Evolutionary conservation across 2,888 invertebrate species (phyloP), one percentile per base, ranked within the genome.

Genomic region (Metacarcinus magister): DNA sequence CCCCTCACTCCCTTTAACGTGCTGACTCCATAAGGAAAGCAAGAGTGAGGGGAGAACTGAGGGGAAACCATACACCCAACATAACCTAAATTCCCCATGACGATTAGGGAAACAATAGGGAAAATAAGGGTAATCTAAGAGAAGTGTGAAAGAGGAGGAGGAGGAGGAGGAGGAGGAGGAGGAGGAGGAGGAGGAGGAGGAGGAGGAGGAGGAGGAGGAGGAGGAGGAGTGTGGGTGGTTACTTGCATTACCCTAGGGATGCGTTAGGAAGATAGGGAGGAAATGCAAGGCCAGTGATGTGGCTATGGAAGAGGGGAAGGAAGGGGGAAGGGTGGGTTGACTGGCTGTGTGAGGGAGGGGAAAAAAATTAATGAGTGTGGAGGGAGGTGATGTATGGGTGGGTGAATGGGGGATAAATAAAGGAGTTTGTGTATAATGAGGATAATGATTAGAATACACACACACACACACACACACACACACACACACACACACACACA

Each of bases 391-490:
- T 75, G 28, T n/a, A 75, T n/a, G 75, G 75, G 28, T 75, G 75
- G 23, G 28, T 75, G 54, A 54, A 54, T 39, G 54, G 39, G 75
- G 75, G 23, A 75, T 8, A 54, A n/a, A 75, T 75, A n/a, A 7
- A 23, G 75, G 28, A n/a, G 75, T 54, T 54, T n/a, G 16, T 0
- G 23, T 8, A 75, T 75, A 75, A 67, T 67, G 67, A n/a, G 67
- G 67, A 5, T 7, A n/a, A n/a, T 75, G 54, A 54, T 54, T 13
- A 54, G 54, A 54, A 19, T 39, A 75, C n/a, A 75, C n/a, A 75
- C n/a, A 75, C n/a, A 75, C n/a, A 75, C n/a, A 75, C n/a, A 75
- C n/a, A 75, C n/a, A 75, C n/a, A 75, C n/a, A 75, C n/a, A 75
- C n/a, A 75, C n/a, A 75, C n/a, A 75, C n/a, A 75, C n/a, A 75